Evolutionary conservation across 2,113 vertebrate genomes (phyloP).

Genomic region (Cyanoderma ruficeps): DNA sequence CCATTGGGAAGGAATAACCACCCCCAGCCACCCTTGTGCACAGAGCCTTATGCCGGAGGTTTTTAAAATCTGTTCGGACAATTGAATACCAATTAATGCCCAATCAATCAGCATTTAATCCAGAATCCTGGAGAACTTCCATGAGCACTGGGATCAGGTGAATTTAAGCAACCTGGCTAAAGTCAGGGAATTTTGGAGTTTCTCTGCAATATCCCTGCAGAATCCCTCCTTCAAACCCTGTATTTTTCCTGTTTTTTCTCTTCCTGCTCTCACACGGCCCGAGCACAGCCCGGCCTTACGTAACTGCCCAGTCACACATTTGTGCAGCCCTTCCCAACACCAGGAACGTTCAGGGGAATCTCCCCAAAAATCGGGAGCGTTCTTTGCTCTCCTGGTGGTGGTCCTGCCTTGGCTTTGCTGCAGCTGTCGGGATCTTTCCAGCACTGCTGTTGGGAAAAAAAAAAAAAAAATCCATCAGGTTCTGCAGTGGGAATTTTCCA

Average conservation of each 20-base stretch:
- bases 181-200: not conserved
- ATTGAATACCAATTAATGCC: not conserved
- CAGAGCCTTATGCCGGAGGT: not conserved
- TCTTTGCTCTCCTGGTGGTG: not conserved
- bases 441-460: not conserved
- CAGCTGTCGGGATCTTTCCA: not conserved
- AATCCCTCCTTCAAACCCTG: fast-evolving
- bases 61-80: not conserved
- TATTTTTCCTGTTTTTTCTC: not conserved
- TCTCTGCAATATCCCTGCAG: not conserved
- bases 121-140: not conserved
- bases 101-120: not conserved
- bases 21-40: not conserved
- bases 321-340: not conserved
- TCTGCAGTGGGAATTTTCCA: not conserved
- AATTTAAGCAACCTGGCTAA: not conserved
- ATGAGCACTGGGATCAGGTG: fast-evolving
- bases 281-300: not conserved
- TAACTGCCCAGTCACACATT: not conserved
- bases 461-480: not conserved
- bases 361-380: not conserved
- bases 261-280: not conserved
- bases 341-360: not conserved
- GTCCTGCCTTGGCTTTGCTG: not conserved
- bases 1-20: not conserved